Evolutionary conservation across 30 jellyfish, hydroid and myxozoan species (phyloP).

Genomic region (Pseudorhiza aurosa): DNA sequence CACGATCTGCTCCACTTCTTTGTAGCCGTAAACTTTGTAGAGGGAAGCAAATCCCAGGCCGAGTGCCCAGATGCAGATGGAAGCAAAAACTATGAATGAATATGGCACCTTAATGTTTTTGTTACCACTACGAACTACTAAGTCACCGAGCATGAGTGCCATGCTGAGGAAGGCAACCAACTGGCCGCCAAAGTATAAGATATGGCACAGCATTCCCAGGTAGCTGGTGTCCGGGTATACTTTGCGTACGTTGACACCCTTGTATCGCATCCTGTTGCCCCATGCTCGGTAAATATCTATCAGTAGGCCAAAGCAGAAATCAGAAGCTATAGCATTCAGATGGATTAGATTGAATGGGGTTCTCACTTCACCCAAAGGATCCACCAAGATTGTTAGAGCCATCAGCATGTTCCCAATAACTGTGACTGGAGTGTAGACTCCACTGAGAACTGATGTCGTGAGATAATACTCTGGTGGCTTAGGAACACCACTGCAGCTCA

Average conservation of each 20-base stretch:
- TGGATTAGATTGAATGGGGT: conserved; percentile 15
- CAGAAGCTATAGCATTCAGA: conserved; percentile 7
- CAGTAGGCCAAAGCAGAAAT: conserved; percentile 17
- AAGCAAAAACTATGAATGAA: not conserved
- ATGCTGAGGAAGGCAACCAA: not conserved
- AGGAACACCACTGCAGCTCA: conserved; percentile 48
- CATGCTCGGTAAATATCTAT: conserved; percentile 32
- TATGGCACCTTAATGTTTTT: not conserved
- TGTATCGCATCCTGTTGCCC: conserved; percentile 19
- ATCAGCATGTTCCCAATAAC: conserved; percentile 17
- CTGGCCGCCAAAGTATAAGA: conserved; percentile 8
- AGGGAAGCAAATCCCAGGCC: conserved; percentile 19
- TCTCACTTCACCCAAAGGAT: conserved; percentile 30
- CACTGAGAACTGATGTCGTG: conserved; percentile 3
- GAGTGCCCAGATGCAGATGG: conserved; percentile 27
- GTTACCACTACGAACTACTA: not conserved
- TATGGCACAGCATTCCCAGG: conserved; percentile 13
- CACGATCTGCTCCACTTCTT: not conserved
- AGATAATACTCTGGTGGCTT: not conserved
- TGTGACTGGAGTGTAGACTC: conserved; percentile 8
- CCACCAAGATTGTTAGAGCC: conserved; percentile 12
- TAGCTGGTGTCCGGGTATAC: conserved; percentile 3
- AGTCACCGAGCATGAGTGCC: conserved; percentile 9
- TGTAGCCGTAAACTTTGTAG: not conserved
- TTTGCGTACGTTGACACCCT: not conserved